These are phyloP conservation scores for Ictidomys tridecemlineatus DNA, from an alignment of 2,113 vertebrate species.

Conservation along the genomic window DNA sequence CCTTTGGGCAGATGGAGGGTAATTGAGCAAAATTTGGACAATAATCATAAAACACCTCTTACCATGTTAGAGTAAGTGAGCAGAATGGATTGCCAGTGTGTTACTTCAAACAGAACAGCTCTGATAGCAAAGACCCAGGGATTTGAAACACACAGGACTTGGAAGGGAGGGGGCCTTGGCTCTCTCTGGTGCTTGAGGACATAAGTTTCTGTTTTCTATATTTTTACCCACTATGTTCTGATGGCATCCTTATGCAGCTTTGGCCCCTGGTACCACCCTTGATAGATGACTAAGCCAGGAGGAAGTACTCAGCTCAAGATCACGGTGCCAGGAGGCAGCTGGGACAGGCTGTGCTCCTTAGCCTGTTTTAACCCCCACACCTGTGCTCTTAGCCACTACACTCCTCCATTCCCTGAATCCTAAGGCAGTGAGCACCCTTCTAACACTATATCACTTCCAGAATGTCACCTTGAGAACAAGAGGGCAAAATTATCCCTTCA, in stretches of 20 bases:
- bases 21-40: neutral
- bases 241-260: neutral
- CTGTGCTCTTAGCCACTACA: neutral
- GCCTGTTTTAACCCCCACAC: neutral
- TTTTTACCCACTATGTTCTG: neutral
- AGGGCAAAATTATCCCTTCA: neutral
- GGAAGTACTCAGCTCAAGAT: neutral
- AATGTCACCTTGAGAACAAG: neutral
- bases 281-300: neutral
- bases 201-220: no score
- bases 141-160: neutral
- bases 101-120: neutral
- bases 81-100: neutral
- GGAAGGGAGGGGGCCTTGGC: neutral
- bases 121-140: neutral
- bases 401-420: no score
- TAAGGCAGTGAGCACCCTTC: neutral
- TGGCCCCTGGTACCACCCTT: neutral
- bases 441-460: neutral
- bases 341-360: neutral
- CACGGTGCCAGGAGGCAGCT: neutral
- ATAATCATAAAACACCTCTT: neutral
- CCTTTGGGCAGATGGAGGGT: slow-evolving; percentile 37
- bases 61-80: slow-evolving; percentile 2
- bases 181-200: neutral